Base-by-base conservation (phyloP, 2,888 invertebrate genomes). In the Agrochola macilenta region DNA sequence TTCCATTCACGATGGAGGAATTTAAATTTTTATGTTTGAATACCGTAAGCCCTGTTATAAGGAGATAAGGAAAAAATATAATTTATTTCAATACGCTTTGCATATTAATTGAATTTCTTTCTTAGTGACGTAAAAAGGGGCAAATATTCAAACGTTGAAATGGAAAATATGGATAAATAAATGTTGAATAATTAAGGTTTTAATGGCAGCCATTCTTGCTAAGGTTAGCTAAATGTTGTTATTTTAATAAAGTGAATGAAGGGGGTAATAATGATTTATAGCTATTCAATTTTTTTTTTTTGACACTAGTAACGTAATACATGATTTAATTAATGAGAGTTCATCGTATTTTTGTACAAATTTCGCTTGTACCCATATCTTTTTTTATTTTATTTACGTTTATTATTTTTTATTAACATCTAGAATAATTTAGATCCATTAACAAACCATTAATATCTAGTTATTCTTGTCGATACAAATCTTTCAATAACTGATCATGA, bases 51-150 rank as follows among this genome's bases (percentile, higher is more conserved):
- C 77, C 87, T 89, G 89, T 85, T 82, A 81, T 87, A 78, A 81
- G 58, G 81, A 90, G 92, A 92, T 92, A 93, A 92, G 91, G 89
- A 88, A 90, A n/a, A 89, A 90, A 89, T 90, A 85, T 85, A 90
- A 91, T 91, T 92, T 89, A 92, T 92, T 91, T 88, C 90, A 92
- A 92, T 91, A 89, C 89, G 86, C 85, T 93, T 92, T 91, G 93
- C 93, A 93, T 93, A 91, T 92, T 93, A 93, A 93, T 93, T 92
- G 90, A 89, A 89, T 89, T 91, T 81, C 63, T 90, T 90, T 87
- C 70, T 74, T 69, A 76, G 76, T 74, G 82, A 83, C 79, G 70
- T 83, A 78, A 84, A 85, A 87, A 85, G 83, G 86, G 87, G 83
- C 73, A 76, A 86, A 79, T 78, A 79, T 83, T 79, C 76, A 86